Conservation (phyloP, 2,797 vertebrate species). For the Mallotus villosus region DNA sequence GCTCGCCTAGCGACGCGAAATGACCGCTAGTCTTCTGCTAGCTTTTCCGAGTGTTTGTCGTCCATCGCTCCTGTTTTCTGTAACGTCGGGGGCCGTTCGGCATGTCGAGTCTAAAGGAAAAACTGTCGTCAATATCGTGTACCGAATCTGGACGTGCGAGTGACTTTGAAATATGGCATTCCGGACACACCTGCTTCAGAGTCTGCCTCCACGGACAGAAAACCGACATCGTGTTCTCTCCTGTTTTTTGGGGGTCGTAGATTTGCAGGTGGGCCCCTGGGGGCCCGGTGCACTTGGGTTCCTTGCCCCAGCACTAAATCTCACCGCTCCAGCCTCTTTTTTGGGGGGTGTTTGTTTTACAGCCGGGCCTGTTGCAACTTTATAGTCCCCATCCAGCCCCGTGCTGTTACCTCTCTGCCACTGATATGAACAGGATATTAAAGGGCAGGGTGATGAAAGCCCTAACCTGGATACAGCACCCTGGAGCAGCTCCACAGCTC, state of each 20-base stretch:
- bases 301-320: conserved; percentile 48
- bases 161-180: conserved; percentile 68
- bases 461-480: background rate
- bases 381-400: conserved; percentile 59
- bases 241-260: conserved; percentile 43
- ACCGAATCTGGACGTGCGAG: conserved; percentile 43
- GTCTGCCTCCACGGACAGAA: conserved; percentile 30
- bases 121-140: conserved; percentile 45
- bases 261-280: conserved; percentile 54
- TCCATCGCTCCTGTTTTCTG: no score
- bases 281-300: conserved; percentile 47
- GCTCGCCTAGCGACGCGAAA: no score
- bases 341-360: conserved; percentile 49
- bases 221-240: conserved; percentile 58
- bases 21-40: no score
- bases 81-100: no score
- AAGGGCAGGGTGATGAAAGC: conserved; percentile 57
- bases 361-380: conserved; percentile 52
- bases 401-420: conserved; percentile 44
- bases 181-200: conserved; percentile 55
- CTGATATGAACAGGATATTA: conserved; percentile 42
- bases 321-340: conserved; percentile 49
- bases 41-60: no score
- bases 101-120: conserved; percentile 31
- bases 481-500: background rate